phyloP scores from a whole-genome alignment of 2,797 vertebrate species.

The Fistularia commersonii region DNA sequence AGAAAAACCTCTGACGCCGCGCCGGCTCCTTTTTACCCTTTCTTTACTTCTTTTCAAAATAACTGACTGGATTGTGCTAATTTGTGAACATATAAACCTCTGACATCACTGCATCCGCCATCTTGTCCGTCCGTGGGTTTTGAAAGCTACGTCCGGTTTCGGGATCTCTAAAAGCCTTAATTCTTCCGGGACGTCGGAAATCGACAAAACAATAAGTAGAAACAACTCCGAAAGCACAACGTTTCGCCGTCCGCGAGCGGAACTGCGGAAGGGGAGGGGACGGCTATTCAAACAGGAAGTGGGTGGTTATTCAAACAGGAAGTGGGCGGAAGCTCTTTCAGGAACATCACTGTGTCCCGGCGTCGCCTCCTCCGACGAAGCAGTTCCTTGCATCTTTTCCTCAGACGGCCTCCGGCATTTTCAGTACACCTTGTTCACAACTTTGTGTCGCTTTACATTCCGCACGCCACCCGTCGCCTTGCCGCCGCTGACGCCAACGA shows the following conservation, averaged over 20 bases:
- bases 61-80: constrained; percentile 69
- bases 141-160: constrained; percentile 59
- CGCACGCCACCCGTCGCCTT: constrained; percentile 6
- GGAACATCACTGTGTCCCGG: constrained; percentile 72
- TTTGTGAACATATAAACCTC: constrained; percentile 70
- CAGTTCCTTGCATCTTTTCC: constrained; percentile 58
- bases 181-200: constrained; percentile 69
- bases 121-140: constrained; percentile 54
- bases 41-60: constrained; percentile 63
- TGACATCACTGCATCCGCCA: constrained; percentile 57
- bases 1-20: constrained; percentile 62
- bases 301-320: constrained; percentile 23
- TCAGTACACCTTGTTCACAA: constrained; percentile 60
- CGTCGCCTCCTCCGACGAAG: constrained; percentile 59
- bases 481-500: constrained; percentile 13
- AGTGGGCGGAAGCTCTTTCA: constrained; percentile 51
- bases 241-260: no score
- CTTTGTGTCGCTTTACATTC: constrained; percentile 43
- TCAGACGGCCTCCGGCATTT: constrained; percentile 51
- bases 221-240: no score
- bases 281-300: constrained; percentile 57
- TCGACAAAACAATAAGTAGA: no score
- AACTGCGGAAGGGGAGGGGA: constrained; percentile 65
- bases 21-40: constrained; percentile 61
- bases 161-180: constrained; percentile 78